Evolutionary conservation across 64 coral and sea anemone species (phyloP), one percentile per base, ranked within the genome.

Genomic region (Platygyra sinensis): DNA sequence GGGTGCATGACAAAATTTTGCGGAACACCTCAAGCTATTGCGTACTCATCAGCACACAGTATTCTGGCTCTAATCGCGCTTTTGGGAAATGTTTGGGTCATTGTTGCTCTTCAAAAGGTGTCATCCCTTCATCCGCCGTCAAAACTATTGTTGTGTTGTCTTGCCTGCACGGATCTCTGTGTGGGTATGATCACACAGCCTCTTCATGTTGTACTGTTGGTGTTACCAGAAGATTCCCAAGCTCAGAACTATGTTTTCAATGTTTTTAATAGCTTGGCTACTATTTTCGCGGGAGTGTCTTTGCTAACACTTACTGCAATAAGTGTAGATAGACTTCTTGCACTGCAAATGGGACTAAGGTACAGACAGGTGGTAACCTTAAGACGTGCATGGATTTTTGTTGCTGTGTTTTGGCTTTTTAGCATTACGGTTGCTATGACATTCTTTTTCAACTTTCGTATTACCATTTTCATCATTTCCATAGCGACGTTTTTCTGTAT

Each of bases 331-430:
- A 55, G 77, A 27, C 77, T 80, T 80, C 77, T 80, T 11, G 50
- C 77, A 4, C 77, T 80, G n/a, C 3, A 12, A 24, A 30, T 80
- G 52, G 24, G 51, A 6, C 24, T 80, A 51, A 80, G 77, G n/a
- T 59, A 80, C 77, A 24, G 77, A 5, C 77, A 80, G 13, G 51
- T 59, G 27, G 77, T 80, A 24, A 80, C 77, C 28, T 67, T 67
- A 9, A 67, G 63, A 8, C 18, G 24, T 1, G 63, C 20, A 24
- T 8, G 24, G 7, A 4, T 67, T 9, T 9, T 67, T 8, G 24
- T 67, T 3, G 5, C 7, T 29, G 5, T 18, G 19, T n/a, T 67
- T 20, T 67, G 63, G 63, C 2, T 67, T 67, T 22, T 67, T 7
- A 22, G 10, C 22, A 24, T 64, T 5, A 17, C 16, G 13, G 5